Evolutionary conservation across 2,888 invertebrate genomes (phyloP).

Genomic region (Eupeodes luniger): DNA sequence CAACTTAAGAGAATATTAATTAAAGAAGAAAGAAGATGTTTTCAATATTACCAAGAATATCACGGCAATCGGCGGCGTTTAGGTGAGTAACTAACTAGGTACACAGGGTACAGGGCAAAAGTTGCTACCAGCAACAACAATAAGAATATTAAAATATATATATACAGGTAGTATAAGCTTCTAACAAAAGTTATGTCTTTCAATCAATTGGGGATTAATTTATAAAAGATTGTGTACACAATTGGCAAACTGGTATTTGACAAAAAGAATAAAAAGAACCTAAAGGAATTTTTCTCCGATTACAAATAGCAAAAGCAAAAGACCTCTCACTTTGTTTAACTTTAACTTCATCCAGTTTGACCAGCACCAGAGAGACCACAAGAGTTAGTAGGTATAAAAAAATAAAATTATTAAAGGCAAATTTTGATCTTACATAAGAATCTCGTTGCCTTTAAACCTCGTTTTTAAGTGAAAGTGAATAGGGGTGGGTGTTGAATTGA

Average conservation of each 20-base stretch:
- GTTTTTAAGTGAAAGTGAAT: conserved; percentile 11
- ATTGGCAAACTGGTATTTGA: not conserved
- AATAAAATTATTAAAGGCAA: conserved; percentile 7
- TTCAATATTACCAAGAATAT: conserved; percentile 25
- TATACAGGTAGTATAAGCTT: not conserved
- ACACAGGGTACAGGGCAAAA: not conserved
- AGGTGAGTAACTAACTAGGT: not conserved
- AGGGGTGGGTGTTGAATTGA: not conserved
- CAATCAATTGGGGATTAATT: conserved; percentile 11
- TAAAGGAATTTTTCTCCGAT: not conserved
- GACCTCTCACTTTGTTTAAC: not conserved
- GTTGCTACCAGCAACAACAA: not conserved
- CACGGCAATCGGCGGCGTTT: conserved; percentile 13
- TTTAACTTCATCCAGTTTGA: not conserved
- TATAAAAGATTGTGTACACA: not conserved
- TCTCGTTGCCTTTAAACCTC: conserved; percentile 10
- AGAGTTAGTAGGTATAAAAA: no score
- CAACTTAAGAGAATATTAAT: not conserved
- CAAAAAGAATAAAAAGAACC: not conserved
- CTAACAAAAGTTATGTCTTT: not conserved
- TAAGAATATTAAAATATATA: no score
- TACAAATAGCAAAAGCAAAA: not conserved
- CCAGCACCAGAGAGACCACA: not conserved
- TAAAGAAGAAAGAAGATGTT: conserved; percentile 17
- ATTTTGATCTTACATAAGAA: conserved; percentile 27